phyloP scores from a whole-genome alignment of 2,113 vertebrate genomes.

The Megaceryle torquata region DNA sequence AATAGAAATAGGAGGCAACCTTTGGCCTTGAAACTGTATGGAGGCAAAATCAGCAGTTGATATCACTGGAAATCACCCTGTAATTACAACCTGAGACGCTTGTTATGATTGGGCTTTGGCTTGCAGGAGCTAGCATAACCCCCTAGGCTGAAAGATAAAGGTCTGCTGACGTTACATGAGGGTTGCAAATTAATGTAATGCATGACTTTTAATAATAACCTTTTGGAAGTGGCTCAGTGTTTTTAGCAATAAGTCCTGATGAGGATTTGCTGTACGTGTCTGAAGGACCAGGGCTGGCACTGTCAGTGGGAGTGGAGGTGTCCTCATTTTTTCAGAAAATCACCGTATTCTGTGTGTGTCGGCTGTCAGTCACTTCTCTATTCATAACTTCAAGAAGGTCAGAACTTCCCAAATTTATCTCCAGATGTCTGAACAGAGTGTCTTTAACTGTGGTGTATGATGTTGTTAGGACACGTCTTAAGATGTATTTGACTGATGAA shows the following conservation, averaged over 20 bases:
- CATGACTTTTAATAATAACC: constrained; percentile 59
- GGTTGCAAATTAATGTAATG: constrained; percentile 56
- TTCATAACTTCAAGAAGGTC: not conserved
- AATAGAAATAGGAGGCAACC: constrained; percentile 17
- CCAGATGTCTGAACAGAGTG: not conserved
- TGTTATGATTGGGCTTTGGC: constrained; percentile 52
- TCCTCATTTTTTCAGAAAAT: not conserved
- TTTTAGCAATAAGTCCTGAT: not conserved
- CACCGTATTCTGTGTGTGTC: not conserved
- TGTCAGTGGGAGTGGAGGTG: not conserved
- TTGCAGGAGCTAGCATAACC: constrained; percentile 55
- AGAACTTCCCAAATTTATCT: not conserved
- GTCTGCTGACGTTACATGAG: constrained; percentile 56
- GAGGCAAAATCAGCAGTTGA: constrained; percentile 26
- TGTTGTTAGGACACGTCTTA: not conserved
- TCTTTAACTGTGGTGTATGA: not conserved
- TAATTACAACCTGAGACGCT: constrained; percentile 53
- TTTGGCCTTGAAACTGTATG: constrained; percentile 31
- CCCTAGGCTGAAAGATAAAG: constrained; percentile 59
- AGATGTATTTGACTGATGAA: not conserved
- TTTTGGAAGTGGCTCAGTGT: not conserved
- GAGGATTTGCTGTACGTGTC: not conserved
- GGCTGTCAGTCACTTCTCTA: not conserved
- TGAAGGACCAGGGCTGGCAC: not conserved
- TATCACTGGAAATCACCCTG: constrained; percentile 59